Conservation (phyloP, 2,113 vertebrate species). For the Podarcis raffonei region DNA sequence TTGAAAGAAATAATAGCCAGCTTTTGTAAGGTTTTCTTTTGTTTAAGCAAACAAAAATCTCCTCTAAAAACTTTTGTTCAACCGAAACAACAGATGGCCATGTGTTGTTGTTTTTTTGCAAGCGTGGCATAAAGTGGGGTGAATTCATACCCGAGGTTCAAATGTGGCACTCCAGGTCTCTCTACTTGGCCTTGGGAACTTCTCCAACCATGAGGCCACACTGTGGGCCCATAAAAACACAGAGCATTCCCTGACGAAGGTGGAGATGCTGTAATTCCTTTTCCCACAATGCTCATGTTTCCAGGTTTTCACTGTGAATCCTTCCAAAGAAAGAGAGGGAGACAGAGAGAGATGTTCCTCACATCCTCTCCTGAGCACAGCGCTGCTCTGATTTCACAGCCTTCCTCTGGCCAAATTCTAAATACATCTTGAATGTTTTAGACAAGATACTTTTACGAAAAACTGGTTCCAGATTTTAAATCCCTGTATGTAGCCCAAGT, state of each 20-base stretch:
- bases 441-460: not conserved
- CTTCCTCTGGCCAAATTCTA: constrained; percentile 16
- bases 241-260: not conserved
- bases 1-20: not conserved
- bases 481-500: not conserved
- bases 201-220: too few relatives aligned
- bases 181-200: too few relatives aligned
- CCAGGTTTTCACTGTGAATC: not conserved
- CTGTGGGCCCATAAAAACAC: not conserved
- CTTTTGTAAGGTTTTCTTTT: not conserved
- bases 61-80: not conserved
- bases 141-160: too few relatives aligned
- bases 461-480: constrained; percentile 28
- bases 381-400: constrained; percentile 56
- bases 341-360: constrained; percentile 29
- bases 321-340: constrained; percentile 17
- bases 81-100: not conserved
- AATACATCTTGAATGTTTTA: constrained; percentile 34
- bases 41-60: not conserved
- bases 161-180: too few relatives aligned
- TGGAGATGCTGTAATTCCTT: not conserved
- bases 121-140: too few relatives aligned
- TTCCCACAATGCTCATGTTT: not conserved
- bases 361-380: constrained; percentile 35
- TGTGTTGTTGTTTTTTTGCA: not conserved